Evolutionary conservation across 2,113 vertebrate genomes (phyloP).

Genomic region (Theristicus caerulescens): DNA sequence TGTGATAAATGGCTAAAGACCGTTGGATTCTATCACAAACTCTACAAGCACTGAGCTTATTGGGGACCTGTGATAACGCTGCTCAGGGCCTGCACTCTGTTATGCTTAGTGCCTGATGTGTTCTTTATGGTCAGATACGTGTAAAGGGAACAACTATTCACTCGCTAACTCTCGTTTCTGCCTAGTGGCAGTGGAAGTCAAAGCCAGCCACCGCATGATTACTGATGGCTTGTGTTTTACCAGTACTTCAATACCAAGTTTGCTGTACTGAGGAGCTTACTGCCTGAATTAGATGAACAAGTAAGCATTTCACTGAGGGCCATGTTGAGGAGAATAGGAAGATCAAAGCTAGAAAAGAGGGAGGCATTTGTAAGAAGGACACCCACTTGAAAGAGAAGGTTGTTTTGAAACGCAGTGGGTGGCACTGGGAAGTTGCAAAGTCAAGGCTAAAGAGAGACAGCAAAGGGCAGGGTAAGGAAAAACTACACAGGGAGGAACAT

Average conservation of each 20-base stretch:
- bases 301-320: neutral
- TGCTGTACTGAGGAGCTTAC: neutral
- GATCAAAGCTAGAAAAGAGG: neutral
- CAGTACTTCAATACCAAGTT: neutral
- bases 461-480: neutral
- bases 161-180: constrained; percentile 46
- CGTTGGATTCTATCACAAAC: constrained; percentile 46
- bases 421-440: neutral
- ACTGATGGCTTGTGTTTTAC: neutral
- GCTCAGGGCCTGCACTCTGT: neutral
- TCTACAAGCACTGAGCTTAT: constrained; percentile 5
- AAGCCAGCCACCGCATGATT: neutral
- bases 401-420: neutral
- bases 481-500: neutral
- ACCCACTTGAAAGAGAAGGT: neutral
- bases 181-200: constrained; percentile 7
- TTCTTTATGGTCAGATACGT: neutral
- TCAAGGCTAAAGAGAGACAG: neutral
- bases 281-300: neutral
- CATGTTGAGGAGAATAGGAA: neutral
- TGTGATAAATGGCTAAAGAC: constrained; percentile 45
- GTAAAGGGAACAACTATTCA: constrained; percentile 14
- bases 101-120: constrained; percentile 16
- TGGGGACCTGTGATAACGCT: constrained; percentile 35
- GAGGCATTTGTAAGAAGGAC: neutral